Conservation (phyloP, 2,797 vertebrate species). For the Parauchenoglanis punctatus region DNA sequence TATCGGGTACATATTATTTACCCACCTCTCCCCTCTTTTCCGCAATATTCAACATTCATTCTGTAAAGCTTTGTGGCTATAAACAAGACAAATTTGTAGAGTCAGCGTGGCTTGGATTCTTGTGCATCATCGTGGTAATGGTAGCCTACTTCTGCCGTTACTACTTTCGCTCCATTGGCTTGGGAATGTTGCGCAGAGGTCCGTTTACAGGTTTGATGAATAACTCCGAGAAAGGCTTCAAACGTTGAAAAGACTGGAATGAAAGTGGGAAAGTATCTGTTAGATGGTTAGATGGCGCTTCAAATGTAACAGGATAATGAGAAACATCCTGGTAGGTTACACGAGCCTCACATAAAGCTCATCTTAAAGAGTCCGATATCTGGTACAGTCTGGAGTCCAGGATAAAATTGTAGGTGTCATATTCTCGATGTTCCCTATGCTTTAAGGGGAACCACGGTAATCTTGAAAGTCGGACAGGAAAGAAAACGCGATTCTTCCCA, state of each 20-base stretch:
- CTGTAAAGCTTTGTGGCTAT: slow-evolving; percentile 49
- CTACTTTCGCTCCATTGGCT: slow-evolving; percentile 33
- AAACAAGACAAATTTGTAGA: slow-evolving; percentile 30
- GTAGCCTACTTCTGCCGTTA: slow-evolving; percentile 19
- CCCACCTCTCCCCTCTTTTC: slow-evolving; percentile 67
- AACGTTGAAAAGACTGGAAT: not conserved
- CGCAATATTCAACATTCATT: slow-evolving; percentile 37
- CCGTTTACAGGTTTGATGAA: slow-evolving; percentile 38
- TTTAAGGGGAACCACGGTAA: not conserved
- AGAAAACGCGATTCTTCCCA: not conserved
- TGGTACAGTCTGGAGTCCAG: not conserved
- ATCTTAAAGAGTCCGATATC: not conserved
- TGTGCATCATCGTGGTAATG: slow-evolving; percentile 32
- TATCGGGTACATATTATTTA: slow-evolving; percentile 27
- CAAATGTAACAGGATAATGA: not conserved
- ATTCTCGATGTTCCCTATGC: not conserved
- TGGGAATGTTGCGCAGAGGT: slow-evolving; percentile 44
- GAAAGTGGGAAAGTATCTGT: not conserved
- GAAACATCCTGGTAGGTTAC: not conserved
- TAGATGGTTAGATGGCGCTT: not conserved
- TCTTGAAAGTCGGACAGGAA: not conserved
- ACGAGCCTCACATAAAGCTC: not conserved
- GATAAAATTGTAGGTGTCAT: not conserved
- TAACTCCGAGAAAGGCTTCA: slow-evolving; percentile 29
- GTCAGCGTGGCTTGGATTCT: slow-evolving; percentile 34